phyloP scores from a whole-genome alignment of 2,113 vertebrate genomes.

The Otocyon megalotis region DNA sequence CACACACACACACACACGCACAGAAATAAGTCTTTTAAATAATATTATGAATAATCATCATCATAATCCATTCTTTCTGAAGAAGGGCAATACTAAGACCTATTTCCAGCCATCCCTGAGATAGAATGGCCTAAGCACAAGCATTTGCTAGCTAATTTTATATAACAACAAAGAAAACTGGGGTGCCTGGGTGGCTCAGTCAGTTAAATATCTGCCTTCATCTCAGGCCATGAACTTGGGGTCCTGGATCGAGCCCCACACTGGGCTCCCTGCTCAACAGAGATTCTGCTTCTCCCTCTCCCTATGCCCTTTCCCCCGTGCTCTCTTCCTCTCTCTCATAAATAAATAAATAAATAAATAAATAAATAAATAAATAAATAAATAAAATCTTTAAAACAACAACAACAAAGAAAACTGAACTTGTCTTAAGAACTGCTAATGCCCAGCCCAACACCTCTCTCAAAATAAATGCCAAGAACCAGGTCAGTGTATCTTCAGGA shows the following conservation, averaged over 20 bases:
- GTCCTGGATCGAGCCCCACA: background rate
- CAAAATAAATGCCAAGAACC: conserved; percentile 37
- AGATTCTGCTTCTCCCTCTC: background rate
- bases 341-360: background rate
- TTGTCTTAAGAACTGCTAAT: conserved; percentile 43
- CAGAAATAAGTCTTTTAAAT: too few relatives aligned
- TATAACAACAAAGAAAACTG: background rate
- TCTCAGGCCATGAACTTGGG: background rate
- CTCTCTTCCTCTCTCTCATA: background rate
- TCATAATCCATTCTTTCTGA: background rate
- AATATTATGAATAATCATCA: too few relatives aligned
- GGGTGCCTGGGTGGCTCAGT: background rate
- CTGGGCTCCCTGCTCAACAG: background rate
- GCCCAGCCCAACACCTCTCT: background rate
- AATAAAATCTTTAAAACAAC: background rate
- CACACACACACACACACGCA: too few relatives aligned
- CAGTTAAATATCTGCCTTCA: background rate
- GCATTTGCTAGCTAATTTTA: background rate
- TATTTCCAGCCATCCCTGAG: background rate
- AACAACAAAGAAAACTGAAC: conserved; percentile 55
- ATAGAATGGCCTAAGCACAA: conserved; percentile 7
- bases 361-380: background rate
- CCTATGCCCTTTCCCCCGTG: background rate
- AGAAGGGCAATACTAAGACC: background rate
- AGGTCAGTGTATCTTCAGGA: background rate